A percentile compares a stretch with the other conserved stretches of the same genome.
phyloP scores from a whole-genome alignment of 2,888 invertebrate genomes.

The Temnothorax unifasciatus region DNA sequence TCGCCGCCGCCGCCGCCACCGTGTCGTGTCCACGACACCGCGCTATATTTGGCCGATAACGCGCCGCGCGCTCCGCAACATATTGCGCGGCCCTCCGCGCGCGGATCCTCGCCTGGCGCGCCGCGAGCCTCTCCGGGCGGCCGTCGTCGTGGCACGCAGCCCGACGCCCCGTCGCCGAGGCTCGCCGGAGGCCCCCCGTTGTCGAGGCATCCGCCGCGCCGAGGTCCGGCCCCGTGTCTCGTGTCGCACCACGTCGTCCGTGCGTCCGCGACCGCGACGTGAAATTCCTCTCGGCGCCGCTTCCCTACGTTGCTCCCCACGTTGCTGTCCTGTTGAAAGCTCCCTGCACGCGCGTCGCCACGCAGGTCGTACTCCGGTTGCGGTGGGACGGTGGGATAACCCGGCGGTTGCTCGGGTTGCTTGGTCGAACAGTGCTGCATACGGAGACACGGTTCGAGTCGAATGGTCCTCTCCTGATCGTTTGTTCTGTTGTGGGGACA shows the following conservation, averaged over 20 bases:
- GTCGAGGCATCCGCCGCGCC: background rate
- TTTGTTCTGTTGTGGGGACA: background rate
- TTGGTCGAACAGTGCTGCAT: background rate
- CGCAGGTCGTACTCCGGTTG: background rate
- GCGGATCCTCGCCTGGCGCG: constrained; percentile 77
- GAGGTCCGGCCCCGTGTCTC: too few relatives aligned
- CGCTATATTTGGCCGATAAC: constrained; percentile 86
- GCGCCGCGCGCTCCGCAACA: constrained; percentile 80
- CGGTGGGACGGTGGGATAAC: too few relatives aligned
- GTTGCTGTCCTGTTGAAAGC: background rate
- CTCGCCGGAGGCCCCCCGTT: background rate
- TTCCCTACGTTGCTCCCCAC: background rate
- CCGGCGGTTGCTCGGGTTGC: too few relatives aligned
- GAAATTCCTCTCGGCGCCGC: background rate
- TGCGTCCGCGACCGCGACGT: background rate
- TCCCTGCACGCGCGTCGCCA: background rate
- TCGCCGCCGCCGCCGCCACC: background rate
- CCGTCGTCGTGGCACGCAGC: constrained; percentile 43
- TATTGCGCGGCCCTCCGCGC: constrained; percentile 83
- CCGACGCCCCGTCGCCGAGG: background rate
- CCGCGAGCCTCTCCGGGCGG: constrained; percentile 69
- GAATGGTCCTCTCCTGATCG: background rate
- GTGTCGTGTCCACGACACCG: constrained; percentile 58
- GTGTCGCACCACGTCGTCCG: background rate
- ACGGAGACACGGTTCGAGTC: background rate